phyloP scores from a whole-genome alignment of 2,113 vertebrate genomes.

The Sula dactylatra region DNA sequence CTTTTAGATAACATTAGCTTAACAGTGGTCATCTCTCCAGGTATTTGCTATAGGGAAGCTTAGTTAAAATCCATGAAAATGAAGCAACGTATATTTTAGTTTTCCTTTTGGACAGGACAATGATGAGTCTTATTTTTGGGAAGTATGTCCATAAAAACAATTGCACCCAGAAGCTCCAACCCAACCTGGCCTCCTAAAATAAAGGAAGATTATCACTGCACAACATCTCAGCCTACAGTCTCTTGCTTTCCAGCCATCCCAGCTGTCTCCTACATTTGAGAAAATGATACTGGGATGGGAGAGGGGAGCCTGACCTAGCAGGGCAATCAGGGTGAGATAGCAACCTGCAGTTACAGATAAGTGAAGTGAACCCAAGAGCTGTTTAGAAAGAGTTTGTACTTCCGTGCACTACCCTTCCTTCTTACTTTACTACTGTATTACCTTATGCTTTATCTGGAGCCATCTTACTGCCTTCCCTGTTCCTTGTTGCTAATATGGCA shows the following conservation, averaged over 20 bases:
- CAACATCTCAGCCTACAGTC: background rate
- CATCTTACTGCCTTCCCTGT: background rate
- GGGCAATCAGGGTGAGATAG: background rate
- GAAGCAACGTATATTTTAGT: background rate
- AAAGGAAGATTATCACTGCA: background rate
- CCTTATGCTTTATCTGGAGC: background rate
- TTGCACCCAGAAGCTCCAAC: background rate
- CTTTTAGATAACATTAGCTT: background rate
- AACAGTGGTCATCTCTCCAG: background rate
- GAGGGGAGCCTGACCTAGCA: background rate
- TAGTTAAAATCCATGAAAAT: background rate
- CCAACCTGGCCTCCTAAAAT: background rate
- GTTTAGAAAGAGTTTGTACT: background rate
- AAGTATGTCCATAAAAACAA: background rate
- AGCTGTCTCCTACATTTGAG: background rate
- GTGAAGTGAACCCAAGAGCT: background rate
- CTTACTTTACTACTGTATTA: background rate
- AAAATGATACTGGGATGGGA: background rate
- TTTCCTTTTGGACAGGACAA: too few relatives aligned
- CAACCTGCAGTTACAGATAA: background rate
- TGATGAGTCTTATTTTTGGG: background rate
- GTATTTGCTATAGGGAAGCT: background rate
- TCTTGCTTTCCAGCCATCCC: background rate
- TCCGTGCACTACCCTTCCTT: background rate
- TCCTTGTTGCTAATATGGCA: background rate